phyloP scores from a whole-genome alignment of 1,140 invertebrate species.

The Meloidogyne floridensis region DNA sequence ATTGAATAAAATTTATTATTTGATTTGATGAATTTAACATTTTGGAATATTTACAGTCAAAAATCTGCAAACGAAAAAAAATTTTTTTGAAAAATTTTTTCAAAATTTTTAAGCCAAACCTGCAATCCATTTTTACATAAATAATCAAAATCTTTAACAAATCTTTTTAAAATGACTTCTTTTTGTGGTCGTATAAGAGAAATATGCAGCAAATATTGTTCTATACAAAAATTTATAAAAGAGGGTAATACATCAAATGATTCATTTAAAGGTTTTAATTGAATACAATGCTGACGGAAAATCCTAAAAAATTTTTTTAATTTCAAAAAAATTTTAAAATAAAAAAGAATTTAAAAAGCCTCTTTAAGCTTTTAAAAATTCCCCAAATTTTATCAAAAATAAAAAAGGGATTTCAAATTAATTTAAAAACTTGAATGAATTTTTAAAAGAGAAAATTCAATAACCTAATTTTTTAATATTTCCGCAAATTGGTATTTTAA shows the following conservation, averaged over 20 bases:
- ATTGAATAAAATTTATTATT: conserved; percentile 40
- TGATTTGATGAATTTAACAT: conserved; percentile 40
- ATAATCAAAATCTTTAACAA: conserved; percentile 46
- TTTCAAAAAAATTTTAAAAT: background rate
- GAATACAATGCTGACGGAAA: conserved; percentile 44
- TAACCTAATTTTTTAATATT: no score
- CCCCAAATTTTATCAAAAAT: no score
- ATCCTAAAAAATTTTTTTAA: conserved; percentile 34
- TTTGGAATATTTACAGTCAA: conserved; percentile 53
- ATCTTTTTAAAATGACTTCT: conserved; percentile 23
- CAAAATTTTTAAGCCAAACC: conserved; percentile 32
- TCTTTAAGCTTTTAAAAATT: no score
- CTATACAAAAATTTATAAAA: conserved; percentile 60
- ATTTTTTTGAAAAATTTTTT: background rate
- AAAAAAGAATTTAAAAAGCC: no score
- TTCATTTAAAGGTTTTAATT: conserved; percentile 51
- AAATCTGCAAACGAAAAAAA: conserved; percentile 32
- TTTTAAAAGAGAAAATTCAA: no score
- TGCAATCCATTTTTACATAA: conserved; percentile 45
- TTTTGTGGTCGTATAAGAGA: conserved; percentile 54
- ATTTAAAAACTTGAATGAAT: no score
- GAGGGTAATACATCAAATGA: conserved; percentile 50
- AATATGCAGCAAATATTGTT: conserved; percentile 58
- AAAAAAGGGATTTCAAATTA: no score
- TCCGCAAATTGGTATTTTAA: no score